phyloP scores from a whole-genome alignment of 1,140 invertebrate genomes.

The Sitobion miscanthi region DNA sequence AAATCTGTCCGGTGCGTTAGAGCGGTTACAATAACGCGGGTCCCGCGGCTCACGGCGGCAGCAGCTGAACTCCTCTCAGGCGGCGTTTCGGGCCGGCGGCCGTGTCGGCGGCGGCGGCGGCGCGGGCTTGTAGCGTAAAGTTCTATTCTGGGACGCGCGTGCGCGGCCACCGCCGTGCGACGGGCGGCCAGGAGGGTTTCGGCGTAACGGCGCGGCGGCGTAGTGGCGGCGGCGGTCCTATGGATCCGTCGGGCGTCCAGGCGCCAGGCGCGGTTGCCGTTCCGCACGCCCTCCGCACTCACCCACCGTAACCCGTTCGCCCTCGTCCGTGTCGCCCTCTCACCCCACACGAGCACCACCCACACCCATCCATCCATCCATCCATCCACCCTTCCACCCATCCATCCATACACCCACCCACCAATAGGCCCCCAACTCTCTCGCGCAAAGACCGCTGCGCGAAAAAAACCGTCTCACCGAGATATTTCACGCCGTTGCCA shows the following conservation, averaged over 20 bases:
- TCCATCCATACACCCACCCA: not conserved
- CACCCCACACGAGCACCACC: not conserved
- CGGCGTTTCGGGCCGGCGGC: slow-evolving; percentile 54
- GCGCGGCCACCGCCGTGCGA: slow-evolving; percentile 24
- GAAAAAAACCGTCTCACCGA: not conserved
- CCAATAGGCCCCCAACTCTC: not conserved
- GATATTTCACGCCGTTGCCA: slow-evolving; percentile 25
- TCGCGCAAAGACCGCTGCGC: not conserved
- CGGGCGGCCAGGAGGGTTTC: slow-evolving; percentile 30
- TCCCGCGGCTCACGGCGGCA: slow-evolving; percentile 56
- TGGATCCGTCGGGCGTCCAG: slow-evolving; percentile 56
- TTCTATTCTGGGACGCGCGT: slow-evolving; percentile 57
- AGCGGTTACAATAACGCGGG: slow-evolving; percentile 55
- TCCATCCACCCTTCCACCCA: not conserved
- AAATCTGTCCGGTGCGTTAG: slow-evolving; percentile 52
- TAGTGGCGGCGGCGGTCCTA: slow-evolving; percentile 41
- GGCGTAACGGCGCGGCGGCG: not conserved
- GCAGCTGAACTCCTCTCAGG: slow-evolving; percentile 55
- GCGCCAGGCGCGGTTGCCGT: slow-evolving; percentile 56
- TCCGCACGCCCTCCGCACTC: not conserved
- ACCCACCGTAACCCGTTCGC: not conserved
- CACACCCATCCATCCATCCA: not conserved
- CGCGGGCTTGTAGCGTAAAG: slow-evolving; percentile 28
- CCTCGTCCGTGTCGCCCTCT: not conserved
- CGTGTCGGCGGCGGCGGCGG: slow-evolving; percentile 5